Evolutionary conservation across 2,888 invertebrate genomes (phyloP).

Genomic region (Prostheceraeus crozeri): DNA sequence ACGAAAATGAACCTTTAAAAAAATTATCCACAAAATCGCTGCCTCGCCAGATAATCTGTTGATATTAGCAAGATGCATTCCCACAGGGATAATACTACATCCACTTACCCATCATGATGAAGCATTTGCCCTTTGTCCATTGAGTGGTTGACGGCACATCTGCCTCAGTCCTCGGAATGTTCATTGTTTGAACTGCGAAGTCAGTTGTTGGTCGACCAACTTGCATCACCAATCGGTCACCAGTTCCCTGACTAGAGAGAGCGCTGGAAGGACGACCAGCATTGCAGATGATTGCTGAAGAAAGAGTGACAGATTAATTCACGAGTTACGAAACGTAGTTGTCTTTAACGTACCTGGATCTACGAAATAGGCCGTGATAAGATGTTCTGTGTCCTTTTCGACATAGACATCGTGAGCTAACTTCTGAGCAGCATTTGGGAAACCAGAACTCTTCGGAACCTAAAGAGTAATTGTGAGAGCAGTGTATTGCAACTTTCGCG

Average conservation of each 20-base stretch:
- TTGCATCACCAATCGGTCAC: slow-evolving; percentile 49
- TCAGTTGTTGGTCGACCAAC: slow-evolving; percentile 46
- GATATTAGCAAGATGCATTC: too few species aligned
- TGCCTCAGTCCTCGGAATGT: slow-evolving; percentile 44
- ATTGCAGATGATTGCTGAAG: slow-evolving; percentile 47
- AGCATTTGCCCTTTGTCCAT: slow-evolving; percentile 53
- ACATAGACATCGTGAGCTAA: slow-evolving; percentile 11
- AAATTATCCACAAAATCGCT: too few species aligned
- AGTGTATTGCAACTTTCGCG: background rate
- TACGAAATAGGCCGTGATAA: slow-evolving; percentile 45
- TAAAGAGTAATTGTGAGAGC: background rate
- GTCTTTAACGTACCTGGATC: slow-evolving; percentile 43
- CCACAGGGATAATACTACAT: too few species aligned
- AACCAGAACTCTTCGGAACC: background rate
- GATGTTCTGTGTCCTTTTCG: slow-evolving; percentile 41
- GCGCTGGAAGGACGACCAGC: slow-evolving; percentile 44
- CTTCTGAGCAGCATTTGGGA: background rate
- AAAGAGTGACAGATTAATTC: slow-evolving; percentile 36
- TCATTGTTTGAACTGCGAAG: slow-evolving; percentile 36
- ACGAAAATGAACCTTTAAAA: too few species aligned
- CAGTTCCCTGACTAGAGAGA: slow-evolving; percentile 46
- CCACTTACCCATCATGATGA: too few species aligned
- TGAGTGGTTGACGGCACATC: slow-evolving; percentile 43
- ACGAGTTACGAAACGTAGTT: background rate
- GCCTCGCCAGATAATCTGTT: too few species aligned